Evolutionary conservation across 2,888 invertebrate species (phyloP), one percentile per base, ranked within the genome.

Genomic region (Parnassius apollo): DNA sequence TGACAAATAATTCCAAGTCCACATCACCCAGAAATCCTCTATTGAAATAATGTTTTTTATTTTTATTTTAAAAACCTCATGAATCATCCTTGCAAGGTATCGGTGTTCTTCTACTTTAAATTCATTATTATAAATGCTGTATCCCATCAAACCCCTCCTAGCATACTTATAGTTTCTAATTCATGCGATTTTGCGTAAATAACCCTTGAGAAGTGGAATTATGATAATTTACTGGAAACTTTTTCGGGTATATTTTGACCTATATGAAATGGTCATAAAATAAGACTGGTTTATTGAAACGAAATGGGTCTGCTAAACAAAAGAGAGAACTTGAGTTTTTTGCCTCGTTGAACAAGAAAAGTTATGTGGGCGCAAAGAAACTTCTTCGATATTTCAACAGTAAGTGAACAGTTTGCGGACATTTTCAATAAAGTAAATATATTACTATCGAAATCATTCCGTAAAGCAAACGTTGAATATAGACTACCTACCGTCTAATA

Each of bases 321-420:
- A 71, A 71, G 70, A 72, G 58, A 65, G 68, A 68, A 69, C 70
- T 71, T 59, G 66, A 68, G 57, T 71, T 70, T 76, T 77, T 74
- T 73, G 72, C 74, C 70, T 69, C 71, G 74, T 70, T 73, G 75
- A 78, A 76, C 75, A 74, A 74, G 76, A 77, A 77, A 76, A 75
- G 74, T 69, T 70, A 69, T 68, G 69, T 70, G 68, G 68, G 70
- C 66, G 66, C 59, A 58, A 62, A 61, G 65, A 75, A 77, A 75
- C 70, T 75, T 74, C 65, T 42, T 57, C 65, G 66, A 68, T 70
- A 68, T 70, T 70, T 75, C 72, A 69, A 69, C 67, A 64, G 67
- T 66, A 66, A 66, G 71, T 67, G 70, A 69, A 72, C 67, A 68
- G 67, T 68, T 67, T 66, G 57, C 59, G 68, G 67, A 69, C 65